Conservation (phyloP, 2,797 vertebrate genomes). For the Crocodylus rhombifer region DNA sequence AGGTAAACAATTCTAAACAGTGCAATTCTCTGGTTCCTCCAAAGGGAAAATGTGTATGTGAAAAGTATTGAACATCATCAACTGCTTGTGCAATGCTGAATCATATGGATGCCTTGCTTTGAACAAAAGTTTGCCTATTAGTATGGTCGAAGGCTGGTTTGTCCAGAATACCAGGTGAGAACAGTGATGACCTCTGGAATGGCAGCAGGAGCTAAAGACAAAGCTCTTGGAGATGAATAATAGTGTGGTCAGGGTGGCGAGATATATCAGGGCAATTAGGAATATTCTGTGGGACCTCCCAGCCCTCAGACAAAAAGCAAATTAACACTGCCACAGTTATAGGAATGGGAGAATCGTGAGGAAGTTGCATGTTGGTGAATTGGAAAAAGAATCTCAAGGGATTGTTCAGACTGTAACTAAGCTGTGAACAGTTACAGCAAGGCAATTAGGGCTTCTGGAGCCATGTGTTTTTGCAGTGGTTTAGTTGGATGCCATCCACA, state of each 20-base stretch:
- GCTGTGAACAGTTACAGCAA: background rate
- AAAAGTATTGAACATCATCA: background rate
- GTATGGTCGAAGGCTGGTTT: background rate
- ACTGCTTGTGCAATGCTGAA: background rate
- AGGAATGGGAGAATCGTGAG: no score
- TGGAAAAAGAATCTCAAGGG: background rate
- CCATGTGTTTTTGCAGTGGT: accelerated
- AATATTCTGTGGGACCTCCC: background rate
- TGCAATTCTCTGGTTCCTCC: background rate
- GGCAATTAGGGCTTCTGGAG: background rate
- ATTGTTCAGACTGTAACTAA: background rate
- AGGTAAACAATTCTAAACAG: background rate
- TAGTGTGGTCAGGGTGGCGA: no score
- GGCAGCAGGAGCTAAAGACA: accelerated
- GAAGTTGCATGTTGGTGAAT: background rate
- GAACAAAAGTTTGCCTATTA: background rate
- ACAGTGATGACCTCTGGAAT: background rate
- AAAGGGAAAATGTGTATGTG: background rate
- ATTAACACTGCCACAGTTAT: accelerated
- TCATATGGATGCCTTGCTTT: background rate
- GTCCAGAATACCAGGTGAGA: background rate
- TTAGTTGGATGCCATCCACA: background rate
- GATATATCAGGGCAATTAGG: background rate
- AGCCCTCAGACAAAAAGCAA: accelerated
- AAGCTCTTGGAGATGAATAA: background rate